Percentiles rank a stretch among this genome's conserved stretches.
phyloP scores from a whole-genome alignment of 2,888 invertebrate species.

The Sturmia bella region DNA sequence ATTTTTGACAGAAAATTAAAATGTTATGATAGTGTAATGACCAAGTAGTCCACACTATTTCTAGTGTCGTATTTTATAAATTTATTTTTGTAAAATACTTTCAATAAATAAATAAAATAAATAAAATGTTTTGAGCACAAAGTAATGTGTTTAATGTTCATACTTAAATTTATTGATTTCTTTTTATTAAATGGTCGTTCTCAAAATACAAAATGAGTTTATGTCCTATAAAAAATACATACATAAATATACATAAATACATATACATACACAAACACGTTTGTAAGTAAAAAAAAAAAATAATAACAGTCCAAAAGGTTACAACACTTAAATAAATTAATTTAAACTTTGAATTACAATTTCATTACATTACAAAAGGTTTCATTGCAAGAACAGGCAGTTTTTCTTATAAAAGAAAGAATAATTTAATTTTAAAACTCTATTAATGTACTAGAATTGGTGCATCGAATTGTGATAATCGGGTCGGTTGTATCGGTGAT shows the following conservation, averaged over 20 bases:
- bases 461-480: conserved; percentile 87
- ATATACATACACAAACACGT: conserved; percentile 28
- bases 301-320: conserved; percentile 60
- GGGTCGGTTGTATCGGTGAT: conserved; percentile 83
- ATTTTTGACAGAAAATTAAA: too few relatives aligned
- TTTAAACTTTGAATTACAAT: background rate
- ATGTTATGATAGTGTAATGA: too few relatives aligned
- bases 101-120: too few relatives aligned
- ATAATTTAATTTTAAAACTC: conserved; percentile 27
- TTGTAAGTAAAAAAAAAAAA: conserved; percentile 32
- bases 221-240: conserved; percentile 29
- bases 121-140: too few relatives aligned
- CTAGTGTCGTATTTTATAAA: too few relatives aligned
- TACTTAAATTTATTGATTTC: conserved; percentile 25
- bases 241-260: conserved; percentile 33
- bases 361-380: conserved; percentile 19
- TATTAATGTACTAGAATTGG: conserved; percentile 84
- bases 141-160: background rate
- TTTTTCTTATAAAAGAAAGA: conserved; percentile 1
- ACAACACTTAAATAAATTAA: conserved; percentile 49
- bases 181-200: background rate
- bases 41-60: too few relatives aligned
- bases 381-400: conserved; percentile 49
- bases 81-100: too few relatives aligned
- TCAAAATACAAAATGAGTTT: conserved; percentile 37